Evolutionary conservation across 2,113 vertebrate species (phyloP), one percentile per base, ranked within the genome.

Genomic region (Eulacestoma nigropectus): DNA sequence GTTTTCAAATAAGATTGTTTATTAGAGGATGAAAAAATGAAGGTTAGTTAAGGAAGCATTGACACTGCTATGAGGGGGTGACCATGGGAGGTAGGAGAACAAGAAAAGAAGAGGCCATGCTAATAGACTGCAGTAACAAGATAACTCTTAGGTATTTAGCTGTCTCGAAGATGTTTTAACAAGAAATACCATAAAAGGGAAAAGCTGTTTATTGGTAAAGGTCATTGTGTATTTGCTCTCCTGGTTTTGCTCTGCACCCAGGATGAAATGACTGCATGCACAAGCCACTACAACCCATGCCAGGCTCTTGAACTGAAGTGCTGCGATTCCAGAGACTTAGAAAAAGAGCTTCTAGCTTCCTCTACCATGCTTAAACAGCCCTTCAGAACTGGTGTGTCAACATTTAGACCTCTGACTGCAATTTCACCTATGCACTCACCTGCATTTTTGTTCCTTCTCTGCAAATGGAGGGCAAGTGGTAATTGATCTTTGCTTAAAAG

Each of bases 181-280:
- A 81, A 56, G 55, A 41, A 4, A 14, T 7, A 27, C 23, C 7
- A 20, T 26, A 72, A 44, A 10, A 5, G 18, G 32, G 33, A 46
- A 72, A 27, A 47, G 2, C 9, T 77, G 7, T 55, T 92, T 26
- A 33, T 42, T 69, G 25, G 11, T 63, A 55, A 89, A 78, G 20
- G 18, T 67, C 23, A 57, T 22, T 55, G 37, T 22, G 25, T n/a
- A 12, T 78, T 74, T 88, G 8, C 29, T 62, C 2, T 49, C 20
- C 39, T 30, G 14, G 5, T 79, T 76, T 79, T 59, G 44, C 27
- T 82, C 75, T 72, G 79, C 10, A 33, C 13, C 18, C 23, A 7
- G 4, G 30, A 30, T 29, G 29, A 89, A 87, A 79, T 4, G 11
- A 53, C 30, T 6, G 9, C 20, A 59, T 0, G 0, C 15, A 33